Base-by-base conservation (phyloP, 2,888 invertebrate species). In the Oasisia sp. region DNA sequence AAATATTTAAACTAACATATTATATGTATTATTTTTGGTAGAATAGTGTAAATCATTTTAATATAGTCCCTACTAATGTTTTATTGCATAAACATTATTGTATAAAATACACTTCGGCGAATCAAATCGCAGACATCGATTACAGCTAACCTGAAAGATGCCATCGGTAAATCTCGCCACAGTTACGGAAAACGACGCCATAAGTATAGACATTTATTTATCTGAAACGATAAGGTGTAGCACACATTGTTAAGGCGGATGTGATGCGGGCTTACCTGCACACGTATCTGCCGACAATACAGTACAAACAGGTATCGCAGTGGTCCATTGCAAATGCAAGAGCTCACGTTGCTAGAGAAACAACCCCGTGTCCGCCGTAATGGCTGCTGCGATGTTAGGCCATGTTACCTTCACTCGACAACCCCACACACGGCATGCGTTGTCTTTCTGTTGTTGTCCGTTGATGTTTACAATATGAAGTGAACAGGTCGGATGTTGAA, bases 401-500 rank as follows among this genome's bases (percentile, higher is more conserved):
- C 74, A 74, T 74, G 74, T n/a, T 74, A n/a, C 74, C 74, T 27
- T n/a, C 58, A 58, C 58, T 27, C 7, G 74, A 74, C 74, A 74
- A 27, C 27, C 19, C 74, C 74, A 74, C 74, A 74, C 27, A n/a
- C 74, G 19, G 27, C 74, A 74, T 74, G 74, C 27, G 27, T 74
- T 74, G 74, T n/a, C 74, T 19, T 74, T 27, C 74, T 74, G 27
- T 74, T 74, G 74, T 74, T 14, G 74, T 74, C 74, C 74, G 74
- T 27, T 74, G 74, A 74, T n/a, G 27, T 74, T 27, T 74, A n/a
- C 19, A 27, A 19, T 74, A 74, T 74, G 27, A 74, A 74, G 74
- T 74, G 74, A 74, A 74, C 74, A 74, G 19, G 74, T 74, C 74
- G n/a, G 74, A 74, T 27, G 74, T 74, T 74, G 74, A 74, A 74